These are phyloP conservation scores for Connochaetes taurinus DNA, from an alignment of 2,113 vertebrate genomes.

Conservation along the genomic window DNA sequence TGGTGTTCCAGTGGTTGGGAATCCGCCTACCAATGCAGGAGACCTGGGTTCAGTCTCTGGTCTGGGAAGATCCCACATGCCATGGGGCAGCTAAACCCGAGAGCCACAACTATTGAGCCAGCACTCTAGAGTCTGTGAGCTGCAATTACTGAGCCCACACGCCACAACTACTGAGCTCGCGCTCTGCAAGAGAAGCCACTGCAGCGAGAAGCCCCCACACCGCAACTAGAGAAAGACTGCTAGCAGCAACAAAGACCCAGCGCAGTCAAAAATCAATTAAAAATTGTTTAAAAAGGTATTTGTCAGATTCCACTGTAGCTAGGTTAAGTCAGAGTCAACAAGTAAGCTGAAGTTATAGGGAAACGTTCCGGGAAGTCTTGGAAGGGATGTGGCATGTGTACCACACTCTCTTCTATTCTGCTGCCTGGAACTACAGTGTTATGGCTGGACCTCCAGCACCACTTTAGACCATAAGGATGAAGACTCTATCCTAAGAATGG, in stretches of 20 bases:
- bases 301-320: neutral
- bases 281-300: neutral
- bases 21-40: neutral
- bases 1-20: neutral
- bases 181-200: neutral
- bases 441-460: constrained; percentile 4
- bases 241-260: neutral
- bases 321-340: neutral
- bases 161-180: neutral
- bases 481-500: neutral
- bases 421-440: neutral
- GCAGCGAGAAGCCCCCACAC: neutral
- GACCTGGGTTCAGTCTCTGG: neutral
- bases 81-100: neutral
- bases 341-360: neutral
- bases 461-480: neutral
- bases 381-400: neutral
- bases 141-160: neutral
- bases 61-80: neutral
- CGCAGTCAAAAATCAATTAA: neutral
- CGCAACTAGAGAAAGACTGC: neutral
- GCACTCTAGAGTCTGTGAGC: neutral
- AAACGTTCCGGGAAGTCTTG: neutral
- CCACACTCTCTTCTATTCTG: neutral
- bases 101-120: neutral